Conservation (phyloP, 2,797 vertebrate genomes). For the Syncerus caffer region DNA sequence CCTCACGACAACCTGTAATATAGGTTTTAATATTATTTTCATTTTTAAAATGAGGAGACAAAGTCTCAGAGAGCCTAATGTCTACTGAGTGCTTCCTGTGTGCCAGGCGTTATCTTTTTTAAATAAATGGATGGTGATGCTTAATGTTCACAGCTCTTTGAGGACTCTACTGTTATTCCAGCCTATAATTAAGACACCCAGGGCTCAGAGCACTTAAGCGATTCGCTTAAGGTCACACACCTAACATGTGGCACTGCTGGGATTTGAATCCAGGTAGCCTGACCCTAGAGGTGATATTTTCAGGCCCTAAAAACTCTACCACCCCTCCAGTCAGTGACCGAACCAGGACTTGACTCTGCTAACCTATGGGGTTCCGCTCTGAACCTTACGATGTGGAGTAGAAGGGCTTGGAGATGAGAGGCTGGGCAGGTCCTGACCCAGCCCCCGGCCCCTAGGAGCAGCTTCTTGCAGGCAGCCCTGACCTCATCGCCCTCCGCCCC, state of each 20-base stretch:
- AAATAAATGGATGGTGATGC: no score
- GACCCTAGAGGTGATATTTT: neutral
- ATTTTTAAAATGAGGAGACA: neutral
- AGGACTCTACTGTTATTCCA: neutral
- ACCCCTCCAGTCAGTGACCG: neutral
- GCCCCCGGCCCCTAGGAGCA: neutral
- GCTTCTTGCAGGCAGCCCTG: neutral
- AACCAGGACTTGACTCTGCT: neutral
- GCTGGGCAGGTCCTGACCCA: accelerated
- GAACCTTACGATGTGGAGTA: neutral
- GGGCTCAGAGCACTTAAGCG: neutral
- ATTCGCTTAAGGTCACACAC: neutral
- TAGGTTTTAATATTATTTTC: neutral
- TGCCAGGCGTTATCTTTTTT: neutral
- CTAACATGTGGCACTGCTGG: neutral
- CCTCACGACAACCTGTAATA: neutral
- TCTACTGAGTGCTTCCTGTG: neutral
- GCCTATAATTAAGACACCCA: accelerated
- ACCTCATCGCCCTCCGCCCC: accelerated
- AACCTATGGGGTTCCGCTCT: neutral
- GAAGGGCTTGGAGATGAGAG: neutral
- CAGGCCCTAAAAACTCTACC: neutral
- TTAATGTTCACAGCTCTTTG: neutral
- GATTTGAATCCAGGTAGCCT: neutral
- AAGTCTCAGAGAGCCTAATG: neutral